phyloP scores from a whole-genome alignment of 2,113 vertebrate species.

The Corythoichthys haematopterus region DNA sequence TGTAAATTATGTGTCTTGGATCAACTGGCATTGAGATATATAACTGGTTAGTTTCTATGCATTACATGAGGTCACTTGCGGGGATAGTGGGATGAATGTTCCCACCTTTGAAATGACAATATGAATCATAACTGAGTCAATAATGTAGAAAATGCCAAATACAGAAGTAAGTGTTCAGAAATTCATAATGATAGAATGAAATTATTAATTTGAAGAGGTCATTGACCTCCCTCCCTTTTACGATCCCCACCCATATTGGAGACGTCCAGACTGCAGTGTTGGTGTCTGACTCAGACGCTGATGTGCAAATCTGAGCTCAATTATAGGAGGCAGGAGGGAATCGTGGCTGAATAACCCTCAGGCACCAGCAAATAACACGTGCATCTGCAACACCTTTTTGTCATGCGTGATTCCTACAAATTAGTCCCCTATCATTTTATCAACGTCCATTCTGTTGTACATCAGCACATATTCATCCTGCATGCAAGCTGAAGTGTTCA shows the following conservation, averaged over 20 bases:
- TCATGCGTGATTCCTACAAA: slow-evolving; percentile 2
- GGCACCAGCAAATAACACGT: slow-evolving; percentile 1
- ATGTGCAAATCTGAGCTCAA: slow-evolving; percentile 11
- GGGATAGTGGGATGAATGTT: not conserved
- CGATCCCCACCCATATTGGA: slow-evolving; percentile 3
- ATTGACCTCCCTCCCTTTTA: slow-evolving; percentile 8
- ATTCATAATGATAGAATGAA: not conserved
- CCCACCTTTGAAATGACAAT: not conserved
- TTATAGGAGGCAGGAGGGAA: slow-evolving; percentile 1
- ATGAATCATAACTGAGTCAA: not conserved
- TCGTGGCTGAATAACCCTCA: not conserved
- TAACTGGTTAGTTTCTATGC: not conserved
- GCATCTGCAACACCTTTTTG: not conserved
- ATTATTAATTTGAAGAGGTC: not conserved
- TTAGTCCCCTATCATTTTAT: slow-evolving; percentile 6
- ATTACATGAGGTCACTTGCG: not conserved
- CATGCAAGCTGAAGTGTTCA: not conserved
- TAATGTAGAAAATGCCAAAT: not conserved
- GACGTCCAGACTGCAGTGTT: slow-evolving; percentile 24
- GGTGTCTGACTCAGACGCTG: slow-evolving; percentile 56
- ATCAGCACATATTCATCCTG: not conserved
- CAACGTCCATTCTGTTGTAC: not conserved
- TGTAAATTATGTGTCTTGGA: not conserved
- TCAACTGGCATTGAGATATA: not conserved
- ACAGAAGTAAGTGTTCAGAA: not conserved